Evolutionary conservation across 2,797 vertebrate genomes (phyloP).

Genomic region (Phataginus tetradactyla): DNA sequence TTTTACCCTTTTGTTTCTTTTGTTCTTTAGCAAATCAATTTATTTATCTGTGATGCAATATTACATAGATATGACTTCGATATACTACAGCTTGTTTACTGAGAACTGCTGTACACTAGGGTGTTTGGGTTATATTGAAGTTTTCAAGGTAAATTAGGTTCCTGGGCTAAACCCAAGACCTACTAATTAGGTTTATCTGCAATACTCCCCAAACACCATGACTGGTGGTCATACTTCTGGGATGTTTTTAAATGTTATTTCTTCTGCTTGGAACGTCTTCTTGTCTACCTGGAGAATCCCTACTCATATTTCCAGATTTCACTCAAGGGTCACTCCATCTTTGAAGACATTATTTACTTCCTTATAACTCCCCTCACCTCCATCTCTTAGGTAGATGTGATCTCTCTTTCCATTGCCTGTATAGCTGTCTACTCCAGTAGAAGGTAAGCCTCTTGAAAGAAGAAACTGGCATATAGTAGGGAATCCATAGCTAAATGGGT

Average conservation of each 20-base stretch:
- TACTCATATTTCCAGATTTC: background rate
- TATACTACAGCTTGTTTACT: background rate
- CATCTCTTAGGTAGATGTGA: background rate
- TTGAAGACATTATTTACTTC: background rate
- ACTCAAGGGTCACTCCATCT: background rate
- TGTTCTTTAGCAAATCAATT: background rate
- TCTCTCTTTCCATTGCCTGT: background rate
- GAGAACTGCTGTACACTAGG: background rate
- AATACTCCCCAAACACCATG: background rate
- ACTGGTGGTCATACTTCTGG: background rate
- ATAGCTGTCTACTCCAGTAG: background rate
- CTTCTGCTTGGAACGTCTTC: background rate
- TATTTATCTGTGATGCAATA: background rate
- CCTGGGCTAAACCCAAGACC: background rate
- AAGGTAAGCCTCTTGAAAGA: background rate
- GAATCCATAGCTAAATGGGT: background rate
- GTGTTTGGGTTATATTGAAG: background rate
- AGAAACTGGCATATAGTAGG: background rate
- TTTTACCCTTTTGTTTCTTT: conserved; percentile 8
- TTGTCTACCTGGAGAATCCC: background rate
- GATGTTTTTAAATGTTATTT: background rate
- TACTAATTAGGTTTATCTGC: background rate
- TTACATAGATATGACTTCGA: background rate
- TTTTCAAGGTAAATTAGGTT: background rate
- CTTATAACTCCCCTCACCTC: background rate